phyloP scores from a whole-genome alignment of 2,797 vertebrate species.

The Delichon dasypus region DNA sequence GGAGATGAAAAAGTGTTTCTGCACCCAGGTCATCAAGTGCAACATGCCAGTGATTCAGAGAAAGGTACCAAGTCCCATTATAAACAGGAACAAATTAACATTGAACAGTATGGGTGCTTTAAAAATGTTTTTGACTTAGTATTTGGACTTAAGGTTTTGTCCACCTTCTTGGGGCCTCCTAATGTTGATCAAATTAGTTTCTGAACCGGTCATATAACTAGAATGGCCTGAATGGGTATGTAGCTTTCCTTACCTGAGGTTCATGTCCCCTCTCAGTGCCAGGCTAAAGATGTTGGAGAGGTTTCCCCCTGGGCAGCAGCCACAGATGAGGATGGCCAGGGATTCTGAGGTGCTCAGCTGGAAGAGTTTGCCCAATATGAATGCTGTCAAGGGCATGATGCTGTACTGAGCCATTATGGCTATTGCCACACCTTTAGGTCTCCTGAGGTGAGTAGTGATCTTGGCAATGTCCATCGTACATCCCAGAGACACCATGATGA shows the following conservation, averaged over 20 bases:
- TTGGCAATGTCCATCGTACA: conserved; percentile 85
- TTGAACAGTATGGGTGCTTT: neutral
- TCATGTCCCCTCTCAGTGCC: conserved; percentile 84
- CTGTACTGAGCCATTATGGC: conserved; percentile 84
- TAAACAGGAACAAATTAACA: neutral
- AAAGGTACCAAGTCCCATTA: neutral
- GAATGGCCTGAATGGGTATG: neutral
- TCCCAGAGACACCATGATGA: conserved; percentile 82
- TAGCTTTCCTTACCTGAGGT: conserved; percentile 82
- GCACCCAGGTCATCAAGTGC: neutral
- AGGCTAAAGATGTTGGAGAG: conserved; percentile 84
- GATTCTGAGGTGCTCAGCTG: conserved; percentile 74
- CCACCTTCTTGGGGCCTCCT: neutral
- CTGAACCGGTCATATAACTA: neutral
- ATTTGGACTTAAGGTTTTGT: neutral
- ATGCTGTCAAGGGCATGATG: conserved; percentile 86
- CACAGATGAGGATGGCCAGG: conserved; percentile 83
- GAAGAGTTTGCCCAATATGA: conserved; percentile 78
- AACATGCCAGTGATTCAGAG: neutral
- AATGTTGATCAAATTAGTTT: neutral
- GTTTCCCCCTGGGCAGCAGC: conserved; percentile 85
- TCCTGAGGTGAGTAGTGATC: conserved; percentile 81
- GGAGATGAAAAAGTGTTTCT: neutral
- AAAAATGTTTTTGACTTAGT: neutral
- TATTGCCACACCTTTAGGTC: conserved; percentile 79